Conservation (phyloP, 2,888 invertebrate species). For the Paralinhomoeus sp. region DNA sequence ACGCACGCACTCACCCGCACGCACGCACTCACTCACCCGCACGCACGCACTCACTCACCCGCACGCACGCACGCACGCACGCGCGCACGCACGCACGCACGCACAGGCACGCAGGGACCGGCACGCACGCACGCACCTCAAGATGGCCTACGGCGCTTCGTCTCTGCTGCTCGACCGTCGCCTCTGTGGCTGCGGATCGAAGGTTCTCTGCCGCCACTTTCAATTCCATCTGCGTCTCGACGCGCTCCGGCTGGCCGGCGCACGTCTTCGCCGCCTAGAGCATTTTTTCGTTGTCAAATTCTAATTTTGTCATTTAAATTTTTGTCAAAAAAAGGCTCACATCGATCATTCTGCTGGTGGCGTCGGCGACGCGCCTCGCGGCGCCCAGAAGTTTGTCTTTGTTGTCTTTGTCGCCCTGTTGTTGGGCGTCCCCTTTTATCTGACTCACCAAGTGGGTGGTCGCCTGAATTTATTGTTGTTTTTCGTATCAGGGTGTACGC, state of each 20-base stretch:
- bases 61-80: not conserved
- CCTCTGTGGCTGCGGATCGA: constrained; percentile 56
- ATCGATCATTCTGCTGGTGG: constrained; percentile 85
- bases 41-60: too few species aligned
- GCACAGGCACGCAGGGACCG: too few species aligned
- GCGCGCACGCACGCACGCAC: constrained; percentile 9
- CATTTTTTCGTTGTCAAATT: too few species aligned
- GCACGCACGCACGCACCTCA: too few species aligned
- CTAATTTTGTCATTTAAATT: constrained; percentile 11
- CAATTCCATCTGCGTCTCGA: constrained; percentile 13
- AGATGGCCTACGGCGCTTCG: constrained; percentile 45
- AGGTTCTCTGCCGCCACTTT: too few species aligned
- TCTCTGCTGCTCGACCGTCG: constrained; percentile 55
- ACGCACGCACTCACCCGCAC: too few species aligned
- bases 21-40: too few species aligned
- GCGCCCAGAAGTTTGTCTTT: constrained; percentile 72
- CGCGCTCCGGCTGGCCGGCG: constrained; percentile 32
- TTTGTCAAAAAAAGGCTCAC: constrained; percentile 39
- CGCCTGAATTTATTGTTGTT: too few species aligned
- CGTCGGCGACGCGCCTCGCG: constrained; percentile 75
- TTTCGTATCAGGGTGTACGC: too few species aligned
- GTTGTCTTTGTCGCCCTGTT: constrained; percentile 53
- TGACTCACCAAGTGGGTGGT: constrained; percentile 77
- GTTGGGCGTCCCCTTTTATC: constrained; percentile 63
- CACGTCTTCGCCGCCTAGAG: constrained; percentile 55